Conservation (phyloP, 1,140 invertebrate genomes). For the Acromyrmex echinatior region DNA sequence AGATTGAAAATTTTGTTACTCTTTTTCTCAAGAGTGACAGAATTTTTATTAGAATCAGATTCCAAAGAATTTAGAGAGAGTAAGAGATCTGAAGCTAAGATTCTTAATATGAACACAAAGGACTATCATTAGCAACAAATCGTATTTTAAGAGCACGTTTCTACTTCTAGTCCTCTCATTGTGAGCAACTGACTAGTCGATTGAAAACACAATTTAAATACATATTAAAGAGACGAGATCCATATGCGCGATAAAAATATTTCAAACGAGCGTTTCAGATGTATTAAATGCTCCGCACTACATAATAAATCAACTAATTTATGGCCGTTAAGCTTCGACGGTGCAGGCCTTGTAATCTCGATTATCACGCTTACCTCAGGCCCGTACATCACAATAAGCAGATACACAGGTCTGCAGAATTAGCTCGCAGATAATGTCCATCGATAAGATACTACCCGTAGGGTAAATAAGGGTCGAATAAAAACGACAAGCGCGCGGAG, state of each 20-base stretch:
- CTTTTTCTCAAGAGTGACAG: no score
- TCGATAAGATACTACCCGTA: conserved; percentile 40
- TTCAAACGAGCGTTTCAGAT: neutral
- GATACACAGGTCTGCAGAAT: conserved; percentile 3
- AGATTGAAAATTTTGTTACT: no score
- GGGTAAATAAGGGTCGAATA: conserved; percentile 41
- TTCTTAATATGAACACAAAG: no score
- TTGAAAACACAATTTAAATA: neutral
- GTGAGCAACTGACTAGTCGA: neutral
- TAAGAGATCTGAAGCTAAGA: no score
- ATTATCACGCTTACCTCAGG: conserved; percentile 31
- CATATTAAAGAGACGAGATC: neutral
- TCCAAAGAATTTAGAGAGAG: no score
- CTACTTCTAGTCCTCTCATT: no score
- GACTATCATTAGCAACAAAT: no score
- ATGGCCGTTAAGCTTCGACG: conserved; percentile 25
- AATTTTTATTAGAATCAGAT: no score
- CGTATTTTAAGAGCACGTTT: no score
- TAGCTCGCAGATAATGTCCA: conserved; percentile 28
- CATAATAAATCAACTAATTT: conserved; percentile 50
- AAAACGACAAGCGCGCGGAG: conserved; percentile 25
- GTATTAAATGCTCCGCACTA: neutral
- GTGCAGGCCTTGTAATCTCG: conserved; percentile 28
- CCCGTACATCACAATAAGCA: conserved; percentile 32
- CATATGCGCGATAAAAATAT: neutral